phyloP scores from a whole-genome alignment of 2,888 invertebrate species.

The Ceraclea dissimilis region DNA sequence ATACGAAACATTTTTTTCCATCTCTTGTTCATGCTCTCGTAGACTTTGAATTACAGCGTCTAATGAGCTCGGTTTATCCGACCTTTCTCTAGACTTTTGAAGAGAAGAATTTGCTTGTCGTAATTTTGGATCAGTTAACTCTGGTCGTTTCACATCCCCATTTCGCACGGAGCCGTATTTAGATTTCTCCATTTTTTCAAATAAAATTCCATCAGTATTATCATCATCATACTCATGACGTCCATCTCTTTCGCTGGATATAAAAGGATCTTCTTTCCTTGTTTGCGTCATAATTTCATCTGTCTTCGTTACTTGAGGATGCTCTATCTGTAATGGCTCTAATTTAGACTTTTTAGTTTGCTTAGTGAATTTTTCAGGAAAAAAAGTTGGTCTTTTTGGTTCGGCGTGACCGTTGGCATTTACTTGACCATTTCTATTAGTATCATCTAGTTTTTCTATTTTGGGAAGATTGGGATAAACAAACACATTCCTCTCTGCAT shows the following conservation, averaged over 20 bases:
- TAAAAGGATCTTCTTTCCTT: slow-evolving; percentile 30
- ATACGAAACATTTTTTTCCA: slow-evolving; percentile 21
- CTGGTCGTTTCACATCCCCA: slow-evolving; percentile 39
- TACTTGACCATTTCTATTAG: slow-evolving; percentile 1
- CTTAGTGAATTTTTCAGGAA: slow-evolving; percentile 22
- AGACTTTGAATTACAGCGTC: not conserved
- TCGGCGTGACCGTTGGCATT: not conserved
- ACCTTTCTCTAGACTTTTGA: not conserved
- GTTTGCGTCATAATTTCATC: slow-evolving; percentile 29
- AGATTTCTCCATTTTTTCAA: slow-evolving; percentile 32
- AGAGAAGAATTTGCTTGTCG: slow-evolving; percentile 14
- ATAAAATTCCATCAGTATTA: slow-evolving; percentile 29
- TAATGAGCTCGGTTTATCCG: slow-evolving; percentile 1
- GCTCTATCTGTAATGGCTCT: not conserved
- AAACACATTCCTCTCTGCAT: slow-evolving; percentile 27
- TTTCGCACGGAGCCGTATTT: slow-evolving; percentile 44
- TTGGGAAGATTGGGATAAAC: slow-evolving; percentile 29
- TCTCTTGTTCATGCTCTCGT: slow-evolving; percentile 19
- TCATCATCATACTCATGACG: slow-evolving; percentile 35
- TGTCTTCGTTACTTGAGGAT: slow-evolving; percentile 5
- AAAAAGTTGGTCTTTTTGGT: slow-evolving; percentile 14
- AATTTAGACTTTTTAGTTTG: not conserved
- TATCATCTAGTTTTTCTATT: slow-evolving; percentile 26
- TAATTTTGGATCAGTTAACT: slow-evolving; percentile 28
- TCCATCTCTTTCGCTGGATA: slow-evolving; percentile 32